A percentile compares a stretch with the other conserved stretches of the same genome.
Evolutionary conservation across 2,888 invertebrate species (phyloP).

Genomic region (Ischnura elegans): DNA sequence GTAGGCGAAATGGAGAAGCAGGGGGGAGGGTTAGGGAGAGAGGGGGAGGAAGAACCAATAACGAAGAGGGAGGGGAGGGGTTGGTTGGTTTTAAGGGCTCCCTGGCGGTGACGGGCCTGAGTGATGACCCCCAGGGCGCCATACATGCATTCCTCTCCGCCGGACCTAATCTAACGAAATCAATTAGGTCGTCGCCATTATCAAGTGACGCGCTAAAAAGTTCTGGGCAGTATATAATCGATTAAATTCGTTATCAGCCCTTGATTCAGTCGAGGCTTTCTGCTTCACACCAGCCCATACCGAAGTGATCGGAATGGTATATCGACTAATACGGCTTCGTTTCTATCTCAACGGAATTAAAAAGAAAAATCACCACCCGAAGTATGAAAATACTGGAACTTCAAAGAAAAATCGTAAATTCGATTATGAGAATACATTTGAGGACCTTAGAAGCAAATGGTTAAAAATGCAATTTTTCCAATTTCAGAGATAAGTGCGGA

Average conservation of each 20-base stretch:
- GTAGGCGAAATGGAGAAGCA: background rate
- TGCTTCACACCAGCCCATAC: background rate
- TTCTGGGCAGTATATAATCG: background rate
- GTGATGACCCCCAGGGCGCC: background rate
- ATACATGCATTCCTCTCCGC: background rate
- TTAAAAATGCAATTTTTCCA: too few species aligned
- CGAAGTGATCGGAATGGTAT: background rate
- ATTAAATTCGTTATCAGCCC: background rate
- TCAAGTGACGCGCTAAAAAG: background rate
- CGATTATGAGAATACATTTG: too few species aligned
- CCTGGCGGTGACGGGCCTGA: background rate
- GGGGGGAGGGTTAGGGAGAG: background rate
- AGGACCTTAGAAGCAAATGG: too few species aligned
- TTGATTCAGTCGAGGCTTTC: background rate
- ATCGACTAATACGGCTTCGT: too few species aligned
- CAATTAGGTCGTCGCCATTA: conserved; percentile 6
- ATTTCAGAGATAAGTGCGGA: too few species aligned
- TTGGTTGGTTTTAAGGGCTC: background rate
- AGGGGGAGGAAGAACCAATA: background rate
- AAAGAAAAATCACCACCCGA: too few species aligned
- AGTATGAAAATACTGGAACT: too few species aligned
- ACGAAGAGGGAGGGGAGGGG: background rate
- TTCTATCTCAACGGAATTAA: too few species aligned
- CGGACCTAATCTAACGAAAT: background rate
- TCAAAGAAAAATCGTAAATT: too few species aligned